A percentile compares a stretch with the other conserved stretches of the same genome.
phyloP scores from a whole-genome alignment of 2,113 vertebrate species.

The Ciconia maguari region DNA sequence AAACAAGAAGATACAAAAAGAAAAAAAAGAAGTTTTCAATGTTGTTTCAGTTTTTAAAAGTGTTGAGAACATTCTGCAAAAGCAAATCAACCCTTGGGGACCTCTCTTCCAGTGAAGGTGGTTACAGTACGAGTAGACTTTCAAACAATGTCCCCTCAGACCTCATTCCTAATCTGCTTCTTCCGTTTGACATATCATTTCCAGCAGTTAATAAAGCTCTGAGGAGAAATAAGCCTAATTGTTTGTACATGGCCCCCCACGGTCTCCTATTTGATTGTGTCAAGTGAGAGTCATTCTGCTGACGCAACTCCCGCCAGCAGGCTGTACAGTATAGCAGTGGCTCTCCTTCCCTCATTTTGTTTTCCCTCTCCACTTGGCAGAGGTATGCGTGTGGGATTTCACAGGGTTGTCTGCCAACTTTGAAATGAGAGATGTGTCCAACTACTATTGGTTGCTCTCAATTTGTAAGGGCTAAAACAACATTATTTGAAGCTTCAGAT shows the following conservation, averaged over 20 bases:
- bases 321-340: background rate
- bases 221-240: background rate
- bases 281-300: background rate
- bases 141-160: background rate
- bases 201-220: conserved; percentile 11
- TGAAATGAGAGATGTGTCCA: conserved; percentile 21
- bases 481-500: conserved; percentile 39
- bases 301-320: background rate
- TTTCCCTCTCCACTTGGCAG: conserved; percentile 39
- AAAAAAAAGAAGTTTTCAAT: background rate
- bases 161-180: background rate
- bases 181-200: background rate
- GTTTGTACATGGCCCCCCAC: background rate
- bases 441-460: conserved; percentile 1
- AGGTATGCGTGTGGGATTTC: background rate
- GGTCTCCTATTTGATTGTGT: background rate
- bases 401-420: conserved; percentile 14
- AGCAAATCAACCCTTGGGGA: background rate
- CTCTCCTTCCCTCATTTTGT: background rate
- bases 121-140: background rate
- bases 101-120: background rate
- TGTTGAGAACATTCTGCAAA: background rate
- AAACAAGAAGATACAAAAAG: background rate
- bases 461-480: conserved; percentile 32
- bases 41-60: background rate